phyloP scores from a whole-genome alignment of 2,888 invertebrate genomes.

The Chrysodeixis includens region DNA sequence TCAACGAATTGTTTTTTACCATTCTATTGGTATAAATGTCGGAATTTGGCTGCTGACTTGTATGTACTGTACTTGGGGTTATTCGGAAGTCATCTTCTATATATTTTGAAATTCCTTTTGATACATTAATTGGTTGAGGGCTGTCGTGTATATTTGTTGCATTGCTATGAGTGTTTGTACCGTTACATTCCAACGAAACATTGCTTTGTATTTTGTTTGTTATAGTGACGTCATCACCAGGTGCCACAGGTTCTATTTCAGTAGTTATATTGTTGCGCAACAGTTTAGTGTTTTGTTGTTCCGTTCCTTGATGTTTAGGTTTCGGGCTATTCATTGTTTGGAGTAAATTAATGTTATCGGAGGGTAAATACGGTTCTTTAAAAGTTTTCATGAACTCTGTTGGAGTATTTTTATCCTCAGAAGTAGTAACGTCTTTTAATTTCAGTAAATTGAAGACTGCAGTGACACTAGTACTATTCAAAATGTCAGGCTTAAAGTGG shows the following conservation, averaged over 20 bases:
- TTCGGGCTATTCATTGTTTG: neutral
- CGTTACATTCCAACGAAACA: too few species aligned
- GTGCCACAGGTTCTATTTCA: neutral
- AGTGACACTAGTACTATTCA: neutral
- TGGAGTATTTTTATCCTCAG: neutral
- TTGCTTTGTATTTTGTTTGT: neutral
- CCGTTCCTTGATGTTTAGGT: neutral
- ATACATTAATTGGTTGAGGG: neutral
- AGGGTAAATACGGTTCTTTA: neutral
- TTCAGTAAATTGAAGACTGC: neutral
- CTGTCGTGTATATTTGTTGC: neutral
- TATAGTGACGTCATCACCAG: neutral
- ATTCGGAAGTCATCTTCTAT: neutral
- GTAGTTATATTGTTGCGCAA: too few species aligned
- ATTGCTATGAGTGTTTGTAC: neutral
- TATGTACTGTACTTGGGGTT: neutral
- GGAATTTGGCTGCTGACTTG: neutral
- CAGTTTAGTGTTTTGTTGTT: neutral
- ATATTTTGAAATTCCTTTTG: neutral
- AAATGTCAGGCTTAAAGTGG: neutral
- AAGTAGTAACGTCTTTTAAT: neutral
- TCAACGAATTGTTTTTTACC: neutral
- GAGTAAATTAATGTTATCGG: neutral
- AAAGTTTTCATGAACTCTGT: neutral
- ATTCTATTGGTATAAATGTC: neutral